A percentile compares a stretch with the other conserved stretches of the same genome.
phyloP scores from a whole-genome alignment of 2,797 vertebrate species.

The Corythornis leucogaster region DNA sequence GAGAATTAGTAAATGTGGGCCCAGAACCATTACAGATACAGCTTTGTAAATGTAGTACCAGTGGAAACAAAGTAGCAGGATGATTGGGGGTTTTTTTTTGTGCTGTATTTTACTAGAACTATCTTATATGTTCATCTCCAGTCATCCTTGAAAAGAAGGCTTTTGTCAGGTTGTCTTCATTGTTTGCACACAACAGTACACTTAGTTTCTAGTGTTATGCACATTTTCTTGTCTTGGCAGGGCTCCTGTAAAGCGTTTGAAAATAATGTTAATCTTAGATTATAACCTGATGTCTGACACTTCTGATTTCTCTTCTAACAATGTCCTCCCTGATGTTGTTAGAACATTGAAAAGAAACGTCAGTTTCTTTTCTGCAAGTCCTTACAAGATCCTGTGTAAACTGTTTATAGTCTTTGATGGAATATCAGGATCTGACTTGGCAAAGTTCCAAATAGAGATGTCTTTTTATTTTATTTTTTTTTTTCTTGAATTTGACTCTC shows the following conservation, averaged over 20 bases:
- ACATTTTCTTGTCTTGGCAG: background rate
- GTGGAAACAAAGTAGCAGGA: background rate
- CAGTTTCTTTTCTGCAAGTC: background rate
- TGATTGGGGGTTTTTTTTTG: background rate
- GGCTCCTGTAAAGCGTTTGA: background rate
- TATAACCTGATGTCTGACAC: background rate
- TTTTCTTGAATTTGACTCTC: background rate
- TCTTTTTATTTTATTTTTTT: background rate
- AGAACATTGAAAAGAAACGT: no score
- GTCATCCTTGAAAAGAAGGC: background rate
- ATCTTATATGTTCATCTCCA: background rate
- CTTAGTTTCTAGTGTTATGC: background rate
- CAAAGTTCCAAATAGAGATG: background rate
- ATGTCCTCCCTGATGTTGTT: background rate
- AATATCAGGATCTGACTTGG: background rate
- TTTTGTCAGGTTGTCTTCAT: accelerated
- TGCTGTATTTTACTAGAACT: background rate
- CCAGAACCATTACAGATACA: background rate
- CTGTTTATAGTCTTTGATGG: background rate
- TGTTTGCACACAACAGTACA: background rate
- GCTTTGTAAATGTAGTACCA: background rate
- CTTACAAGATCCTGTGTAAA: background rate
- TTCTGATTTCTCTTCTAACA: background rate
- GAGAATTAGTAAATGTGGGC: background rate
- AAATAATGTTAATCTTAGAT: background rate